Evolutionary conservation across 2,888 invertebrate genomes (phyloP).

Genomic region (Eurois occulta): DNA sequence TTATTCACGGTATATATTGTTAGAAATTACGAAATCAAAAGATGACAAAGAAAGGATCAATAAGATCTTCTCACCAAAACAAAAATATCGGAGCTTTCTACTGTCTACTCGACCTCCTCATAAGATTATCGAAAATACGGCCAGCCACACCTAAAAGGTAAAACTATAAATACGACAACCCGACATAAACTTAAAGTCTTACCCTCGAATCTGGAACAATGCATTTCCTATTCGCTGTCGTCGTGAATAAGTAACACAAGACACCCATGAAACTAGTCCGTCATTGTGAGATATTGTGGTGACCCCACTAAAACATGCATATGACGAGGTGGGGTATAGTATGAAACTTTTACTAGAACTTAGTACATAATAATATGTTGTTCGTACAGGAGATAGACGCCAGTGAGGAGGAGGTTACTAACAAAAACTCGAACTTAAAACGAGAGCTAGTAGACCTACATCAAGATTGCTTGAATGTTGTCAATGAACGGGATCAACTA

Average conservation of each 20-base stretch:
- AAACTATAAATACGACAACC: conserved; percentile 45
- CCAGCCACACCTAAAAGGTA: conserved; percentile 6
- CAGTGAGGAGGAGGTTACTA: too few species aligned
- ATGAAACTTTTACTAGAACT: conserved; percentile 61
- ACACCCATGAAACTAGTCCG: conserved; percentile 61
- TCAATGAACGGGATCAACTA: background rate
- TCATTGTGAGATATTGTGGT: conserved; percentile 68
- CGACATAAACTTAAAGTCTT: conserved; percentile 45
- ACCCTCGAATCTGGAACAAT: conserved; percentile 39
- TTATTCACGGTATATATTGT: background rate
- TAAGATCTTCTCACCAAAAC: background rate
- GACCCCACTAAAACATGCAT: conserved; percentile 75
- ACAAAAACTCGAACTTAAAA: too few species aligned
- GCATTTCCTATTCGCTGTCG: conserved; percentile 42
- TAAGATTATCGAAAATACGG: conserved; percentile 50
- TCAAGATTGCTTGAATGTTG: background rate
- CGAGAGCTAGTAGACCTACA: background rate
- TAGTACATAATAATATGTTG: conserved; percentile 35
- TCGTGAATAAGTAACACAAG: conserved; percentile 63
- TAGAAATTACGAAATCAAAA: background rate
- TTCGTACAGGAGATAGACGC: background rate
- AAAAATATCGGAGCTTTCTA: background rate
- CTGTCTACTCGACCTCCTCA: conserved; percentile 1
- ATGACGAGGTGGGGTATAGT: conserved; percentile 71
- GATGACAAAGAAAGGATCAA: background rate